A percentile compares a stretch with the other conserved stretches of the same genome.
phyloP scores from a whole-genome alignment of 2,797 vertebrate species.

The Acipenser transmontanus region DNA sequence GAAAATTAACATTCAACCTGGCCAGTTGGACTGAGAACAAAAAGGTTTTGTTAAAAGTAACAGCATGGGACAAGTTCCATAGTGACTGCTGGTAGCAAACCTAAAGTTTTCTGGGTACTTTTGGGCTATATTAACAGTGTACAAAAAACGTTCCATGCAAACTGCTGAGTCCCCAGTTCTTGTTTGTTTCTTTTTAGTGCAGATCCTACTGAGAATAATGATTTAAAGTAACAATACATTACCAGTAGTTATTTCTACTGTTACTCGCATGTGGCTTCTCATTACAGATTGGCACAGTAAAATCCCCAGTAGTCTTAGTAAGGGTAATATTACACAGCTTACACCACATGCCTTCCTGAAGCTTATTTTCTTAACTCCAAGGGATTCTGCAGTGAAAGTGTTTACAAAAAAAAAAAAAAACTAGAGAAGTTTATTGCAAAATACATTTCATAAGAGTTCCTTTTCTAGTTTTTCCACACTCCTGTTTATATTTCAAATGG shows the following conservation, averaged over 20 bases:
- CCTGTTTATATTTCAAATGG: not conserved
- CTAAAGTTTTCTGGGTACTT: not conserved
- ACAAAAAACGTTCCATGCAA: not conserved
- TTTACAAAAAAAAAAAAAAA: too few relatives aligned
- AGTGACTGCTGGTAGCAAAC: not conserved
- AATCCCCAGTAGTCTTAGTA: not conserved
- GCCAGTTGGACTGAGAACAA: slow-evolving; percentile 3
- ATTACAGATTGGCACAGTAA: not conserved
- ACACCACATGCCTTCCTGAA: too few relatives aligned
- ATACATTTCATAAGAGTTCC: not conserved
- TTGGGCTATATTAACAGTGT: not conserved
- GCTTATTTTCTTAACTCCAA: too few relatives aligned
- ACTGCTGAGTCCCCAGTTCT: not conserved
- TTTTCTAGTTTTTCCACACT: slow-evolving; percentile 6
- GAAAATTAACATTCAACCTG: not conserved
- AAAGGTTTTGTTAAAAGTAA: slow-evolving; percentile 4
- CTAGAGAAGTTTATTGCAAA: not conserved
- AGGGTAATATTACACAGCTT: not conserved
- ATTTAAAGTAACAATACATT: not conserved
- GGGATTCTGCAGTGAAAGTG: too few relatives aligned
- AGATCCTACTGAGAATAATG: not conserved
- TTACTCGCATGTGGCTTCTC: not conserved
- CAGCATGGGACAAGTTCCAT: not conserved
- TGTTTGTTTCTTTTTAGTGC: not conserved
- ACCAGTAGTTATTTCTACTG: not conserved